Evolutionary conservation across 35 echinoderm and acorn worm species (phyloP).

Genomic region (Apostichopus japonicus): DNA sequence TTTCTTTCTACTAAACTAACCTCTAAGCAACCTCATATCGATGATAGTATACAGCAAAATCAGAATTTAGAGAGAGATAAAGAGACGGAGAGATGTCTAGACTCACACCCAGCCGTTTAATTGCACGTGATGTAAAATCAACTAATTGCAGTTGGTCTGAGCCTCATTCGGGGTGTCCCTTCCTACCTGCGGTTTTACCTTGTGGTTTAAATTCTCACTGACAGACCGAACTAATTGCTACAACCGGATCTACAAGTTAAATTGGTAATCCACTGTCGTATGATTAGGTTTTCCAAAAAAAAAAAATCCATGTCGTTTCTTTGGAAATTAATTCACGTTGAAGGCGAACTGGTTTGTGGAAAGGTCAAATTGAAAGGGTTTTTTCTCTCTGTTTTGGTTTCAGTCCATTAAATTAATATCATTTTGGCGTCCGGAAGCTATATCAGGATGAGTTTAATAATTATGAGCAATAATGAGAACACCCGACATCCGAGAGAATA

Average conservation of each 20-base stretch:
- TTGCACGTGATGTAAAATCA: slow-evolving; percentile 11
- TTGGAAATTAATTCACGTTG: slow-evolving; percentile 19
- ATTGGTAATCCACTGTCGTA: not conserved
- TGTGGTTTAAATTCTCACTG: slow-evolving; percentile 3
- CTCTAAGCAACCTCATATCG: too few relatives aligned
- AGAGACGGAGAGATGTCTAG: not conserved
- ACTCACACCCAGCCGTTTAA: slow-evolving; percentile 8
- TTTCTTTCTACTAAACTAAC: too few relatives aligned
- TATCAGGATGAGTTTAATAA: slow-evolving; percentile 9
- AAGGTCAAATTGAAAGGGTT: not conserved
- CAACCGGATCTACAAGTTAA: slow-evolving; percentile 14
- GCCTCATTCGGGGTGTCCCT: not conserved
- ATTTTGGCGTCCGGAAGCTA: not conserved
- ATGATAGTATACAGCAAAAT: too few relatives aligned
- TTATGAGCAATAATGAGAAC: not conserved
- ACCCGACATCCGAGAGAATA: not conserved
- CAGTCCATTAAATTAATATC: not conserved
- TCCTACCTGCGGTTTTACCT: not conserved
- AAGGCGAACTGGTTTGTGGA: not conserved
- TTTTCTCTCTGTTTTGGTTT: not conserved
- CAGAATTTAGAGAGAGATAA: too few relatives aligned
- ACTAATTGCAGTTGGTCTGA: not conserved
- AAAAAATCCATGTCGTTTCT: not conserved
- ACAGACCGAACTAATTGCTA: not conserved
- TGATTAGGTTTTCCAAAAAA: not conserved